Evolutionary conservation across 2,888 invertebrate species (phyloP), one percentile per base, ranked within the genome.

Genomic region (Criorhina ranunculi): DNA sequence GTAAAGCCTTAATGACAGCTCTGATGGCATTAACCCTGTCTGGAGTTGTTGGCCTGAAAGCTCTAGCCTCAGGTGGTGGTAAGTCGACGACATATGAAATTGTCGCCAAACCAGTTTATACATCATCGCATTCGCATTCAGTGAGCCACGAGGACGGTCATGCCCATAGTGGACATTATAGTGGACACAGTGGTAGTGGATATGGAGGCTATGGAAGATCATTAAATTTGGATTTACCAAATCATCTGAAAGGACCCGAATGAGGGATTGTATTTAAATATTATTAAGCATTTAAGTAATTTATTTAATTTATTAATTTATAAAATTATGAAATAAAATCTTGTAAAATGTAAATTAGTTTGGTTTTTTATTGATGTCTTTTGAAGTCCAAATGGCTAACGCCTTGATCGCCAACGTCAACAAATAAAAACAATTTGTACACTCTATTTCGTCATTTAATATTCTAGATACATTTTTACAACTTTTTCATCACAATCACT

Each of bases 1-100:
- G 96, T 8, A 97, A 97, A 90, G 97, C 97, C 0, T 90, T 97
- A 15, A 95, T 96, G 95, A 95, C 96, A 0, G 96, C 95, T 1
- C 90, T 97, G 72, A 95, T 96, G 94, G 96, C 97, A 0, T 92
- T 97, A 0, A 94, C 96, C 87, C 92, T 97, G 0, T 96, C 96
- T 0, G 95, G 95, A 0, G 94, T 96, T 82, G 93, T 96, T 72
- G 96, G 96, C 0, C 92, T 96, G 73, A 96, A 96, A 89, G 94
- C 95, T 0, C 91, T 96, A 15, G 93, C 95, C 1, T 91, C 93
- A 0, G 93, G 94, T 2, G 95, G 95, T 0, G 94, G 95, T 83
- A 95, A 95, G 89, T 94, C 95, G 8, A 96, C 96, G 7, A 96
- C 96, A 0, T 97, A 97, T 89, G 96, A 97, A 92, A 96, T 97